phyloP scores from a whole-genome alignment of 2,797 vertebrate genomes.

The Siniperca undulata region DNA sequence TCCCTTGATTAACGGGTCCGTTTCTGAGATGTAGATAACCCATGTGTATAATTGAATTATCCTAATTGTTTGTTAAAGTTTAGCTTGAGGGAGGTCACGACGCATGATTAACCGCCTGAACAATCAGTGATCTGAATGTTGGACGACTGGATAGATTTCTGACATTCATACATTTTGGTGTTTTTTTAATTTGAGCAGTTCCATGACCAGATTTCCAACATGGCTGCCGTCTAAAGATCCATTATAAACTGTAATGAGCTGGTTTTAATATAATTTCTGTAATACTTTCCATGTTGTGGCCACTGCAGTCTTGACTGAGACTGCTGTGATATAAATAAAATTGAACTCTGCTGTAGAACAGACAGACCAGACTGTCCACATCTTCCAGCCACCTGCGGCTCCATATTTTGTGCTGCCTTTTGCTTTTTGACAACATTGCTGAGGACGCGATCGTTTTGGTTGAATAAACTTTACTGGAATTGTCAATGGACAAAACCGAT shows the following conservation, averaged over 20 bases:
- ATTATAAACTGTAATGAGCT: not conserved
- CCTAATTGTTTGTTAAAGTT: no score
- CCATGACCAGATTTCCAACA: not conserved
- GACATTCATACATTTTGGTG: not conserved
- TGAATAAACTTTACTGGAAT: no score
- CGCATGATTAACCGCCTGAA: not conserved
- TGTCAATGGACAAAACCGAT: no score
- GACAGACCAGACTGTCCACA: not conserved
- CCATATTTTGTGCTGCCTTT: not conserved
- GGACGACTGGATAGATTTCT: no score
- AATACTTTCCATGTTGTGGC: not conserved
- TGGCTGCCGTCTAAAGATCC: not conserved
- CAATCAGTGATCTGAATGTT: not conserved
- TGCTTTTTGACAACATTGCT: no score
- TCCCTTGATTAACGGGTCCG: no score
- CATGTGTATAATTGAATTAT: no score
- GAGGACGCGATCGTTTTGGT: no score
- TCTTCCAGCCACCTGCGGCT: not conserved
- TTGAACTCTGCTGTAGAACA: not conserved
- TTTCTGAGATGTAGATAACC: no score
- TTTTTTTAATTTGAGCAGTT: not conserved
- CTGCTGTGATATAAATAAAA: conserved; percentile 1
- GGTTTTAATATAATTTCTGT: not conserved
- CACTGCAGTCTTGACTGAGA: not conserved
- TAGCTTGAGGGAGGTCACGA: no score